Percentiles rank a stretch among this genome's conserved stretches.
phyloP scores from a whole-genome alignment of 2,113 vertebrate species.

The Rhagologus leucostigma region DNA sequence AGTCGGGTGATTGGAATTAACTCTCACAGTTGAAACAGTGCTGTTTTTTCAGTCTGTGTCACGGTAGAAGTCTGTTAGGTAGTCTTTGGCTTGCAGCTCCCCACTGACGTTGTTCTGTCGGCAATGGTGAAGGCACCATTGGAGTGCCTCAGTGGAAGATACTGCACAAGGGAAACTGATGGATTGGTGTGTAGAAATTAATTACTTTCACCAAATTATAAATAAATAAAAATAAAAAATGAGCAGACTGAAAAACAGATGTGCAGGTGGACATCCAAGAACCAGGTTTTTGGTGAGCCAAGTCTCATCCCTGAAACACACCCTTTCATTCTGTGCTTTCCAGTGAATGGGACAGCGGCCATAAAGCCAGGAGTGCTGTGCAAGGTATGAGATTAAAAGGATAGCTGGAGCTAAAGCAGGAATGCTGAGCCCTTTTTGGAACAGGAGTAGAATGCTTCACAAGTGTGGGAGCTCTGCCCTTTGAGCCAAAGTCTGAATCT shows the following conservation, averaged over 20 bases:
- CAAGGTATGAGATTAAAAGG: not conserved
- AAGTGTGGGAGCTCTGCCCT: not conserved
- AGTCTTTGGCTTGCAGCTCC: not conserved
- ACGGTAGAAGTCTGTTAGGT: not conserved
- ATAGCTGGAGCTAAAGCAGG: not conserved
- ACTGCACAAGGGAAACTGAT: not conserved
- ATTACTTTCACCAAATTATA: not conserved
- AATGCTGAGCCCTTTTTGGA: not conserved
- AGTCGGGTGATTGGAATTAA: not conserved
- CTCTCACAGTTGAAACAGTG: not conserved
- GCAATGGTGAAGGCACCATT: no score
- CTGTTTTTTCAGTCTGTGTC: not conserved
- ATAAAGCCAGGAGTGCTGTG: not conserved
- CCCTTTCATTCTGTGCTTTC: not conserved
- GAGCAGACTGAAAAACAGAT: not conserved
- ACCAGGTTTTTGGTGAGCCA: not conserved
- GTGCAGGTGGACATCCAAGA: not conserved
- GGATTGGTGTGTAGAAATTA: not conserved
- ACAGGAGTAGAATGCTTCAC: not conserved
- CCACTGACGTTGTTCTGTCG: accelerated
- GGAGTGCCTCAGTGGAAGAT: not conserved
- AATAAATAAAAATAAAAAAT: not conserved
- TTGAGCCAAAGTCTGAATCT: not conserved
- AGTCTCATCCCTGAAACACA: not conserved
- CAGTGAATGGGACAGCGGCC: not conserved